Base-by-base conservation (phyloP, 1,140 invertebrate species). In the Achroia grisella region DNA sequence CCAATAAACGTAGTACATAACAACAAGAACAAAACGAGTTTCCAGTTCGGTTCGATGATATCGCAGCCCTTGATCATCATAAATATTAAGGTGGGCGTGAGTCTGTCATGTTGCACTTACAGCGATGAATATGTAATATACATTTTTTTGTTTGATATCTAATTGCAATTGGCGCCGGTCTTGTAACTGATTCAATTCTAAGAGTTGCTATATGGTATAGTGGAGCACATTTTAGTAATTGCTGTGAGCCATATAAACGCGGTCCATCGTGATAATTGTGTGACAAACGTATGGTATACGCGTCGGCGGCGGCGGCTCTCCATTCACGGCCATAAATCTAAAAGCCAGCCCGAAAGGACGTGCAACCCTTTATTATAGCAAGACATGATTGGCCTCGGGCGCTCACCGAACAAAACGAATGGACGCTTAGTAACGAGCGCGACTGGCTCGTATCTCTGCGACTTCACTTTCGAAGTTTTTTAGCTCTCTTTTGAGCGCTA, bases 381-480 rank as follows among this genome's bases (percentile, higher is more conserved):
- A 72, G 76, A 74, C 75, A 78, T 82, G 78, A 79, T 79, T 74
- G 75, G 54, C 78, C 74, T 58, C 61, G 56, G 65, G 77, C 73
- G 67, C 61, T 72, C 52, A 54, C 55, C 47, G 59, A 63, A 68
- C 71, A 65, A 71, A 74, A 70, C 67, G 66, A 77, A 76, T 51
- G 55, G 60, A 60, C 62, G 64, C 62, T 67, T 62, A 66, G 71
- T 69, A 71, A 71, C 72, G 56, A 66, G 55, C 62, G 56, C 53
- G 39, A 52, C 49, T 44, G 49, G 45, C 59, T 58, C 56, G 62
- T 66, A 66, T 66, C 64, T 66, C 49, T 54, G 66, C 58, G 60
- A 61, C 62, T 64, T 57, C 56, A 64, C 57, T 64, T 68, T 64
- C 55, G 39, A 48, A 52, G 41, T 65, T 65, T 60, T 65, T 62